Percentiles rank a stretch among this genome's conserved stretches.
Evolutionary conservation across 2,113 vertebrate species (phyloP).

Genomic region (Enhydra lutris): DNA sequence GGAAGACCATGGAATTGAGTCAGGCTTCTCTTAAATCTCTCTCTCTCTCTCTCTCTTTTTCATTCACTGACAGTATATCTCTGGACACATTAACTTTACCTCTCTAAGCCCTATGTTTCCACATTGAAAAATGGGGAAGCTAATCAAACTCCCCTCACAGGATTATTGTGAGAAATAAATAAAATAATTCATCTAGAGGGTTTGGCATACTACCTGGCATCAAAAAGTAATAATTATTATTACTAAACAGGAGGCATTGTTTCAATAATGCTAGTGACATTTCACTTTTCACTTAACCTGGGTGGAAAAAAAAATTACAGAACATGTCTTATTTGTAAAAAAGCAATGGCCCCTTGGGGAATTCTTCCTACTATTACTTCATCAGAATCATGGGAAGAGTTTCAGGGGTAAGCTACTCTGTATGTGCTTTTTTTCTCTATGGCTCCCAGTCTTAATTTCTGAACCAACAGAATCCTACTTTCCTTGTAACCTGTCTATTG

Average conservation of each 20-base stretch:
- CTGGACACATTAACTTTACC: background rate
- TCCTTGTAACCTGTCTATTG: background rate
- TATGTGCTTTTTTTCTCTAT: rapidly evolving
- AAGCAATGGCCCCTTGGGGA: background rate
- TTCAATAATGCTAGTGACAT: background rate
- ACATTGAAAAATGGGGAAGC: background rate
- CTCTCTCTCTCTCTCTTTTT: background rate
- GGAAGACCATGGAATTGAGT: background rate
- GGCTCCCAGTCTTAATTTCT: background rate
- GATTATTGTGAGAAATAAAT: background rate
- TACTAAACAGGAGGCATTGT: background rate
- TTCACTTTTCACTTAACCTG: background rate
- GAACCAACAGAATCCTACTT: background rate
- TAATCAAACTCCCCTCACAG: background rate
- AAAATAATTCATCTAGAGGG: background rate
- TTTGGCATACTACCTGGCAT: background rate
- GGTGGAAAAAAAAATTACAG: background rate
- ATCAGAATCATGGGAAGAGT: background rate
- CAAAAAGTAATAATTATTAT: background rate
- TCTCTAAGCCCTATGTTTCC: background rate
- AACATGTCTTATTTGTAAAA: background rate
- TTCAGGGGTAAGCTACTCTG: background rate
- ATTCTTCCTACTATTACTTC: background rate
- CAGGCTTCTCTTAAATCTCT: background rate
- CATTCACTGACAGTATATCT: background rate